Conservation (phyloP, 2,888 invertebrate genomes). For the Drosophila mettleri region DNA sequence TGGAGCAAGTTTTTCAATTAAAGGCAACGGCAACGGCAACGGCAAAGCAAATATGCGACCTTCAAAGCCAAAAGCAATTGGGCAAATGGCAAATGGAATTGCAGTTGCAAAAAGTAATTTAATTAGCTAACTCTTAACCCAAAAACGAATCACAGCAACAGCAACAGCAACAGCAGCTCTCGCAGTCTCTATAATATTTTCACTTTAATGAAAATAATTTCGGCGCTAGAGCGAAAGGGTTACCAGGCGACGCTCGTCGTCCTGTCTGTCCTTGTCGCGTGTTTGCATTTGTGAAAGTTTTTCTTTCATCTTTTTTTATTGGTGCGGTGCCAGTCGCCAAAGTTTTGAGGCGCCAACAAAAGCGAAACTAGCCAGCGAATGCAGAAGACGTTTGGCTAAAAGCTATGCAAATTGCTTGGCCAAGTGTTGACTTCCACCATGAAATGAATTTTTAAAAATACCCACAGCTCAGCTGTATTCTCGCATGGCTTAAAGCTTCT, state of each 20-base stretch:
- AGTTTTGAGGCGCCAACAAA: constrained; percentile 72
- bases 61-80: constrained; percentile 63
- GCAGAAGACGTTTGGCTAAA: constrained; percentile 48
- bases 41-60: constrained; percentile 62
- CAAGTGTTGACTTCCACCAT: constrained; percentile 61
- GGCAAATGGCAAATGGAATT: constrained; percentile 63
- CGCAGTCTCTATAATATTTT: constrained; percentile 43
- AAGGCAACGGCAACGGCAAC: constrained; percentile 41
- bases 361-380: constrained; percentile 42
- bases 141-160: constrained; percentile 42
- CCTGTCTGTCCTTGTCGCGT: constrained; percentile 38
- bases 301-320: constrained; percentile 7
- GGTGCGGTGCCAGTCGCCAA: constrained; percentile 72
- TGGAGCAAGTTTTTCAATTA: constrained; percentile 74
- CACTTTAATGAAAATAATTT: constrained; percentile 61
- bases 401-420: constrained; percentile 71
- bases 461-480: not conserved
- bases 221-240: constrained; percentile 45
- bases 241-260: constrained; percentile 18
- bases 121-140: constrained; percentile 66
- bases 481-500: too few species aligned
- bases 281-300: constrained; percentile 53
- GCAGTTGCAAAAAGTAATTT: constrained; percentile 74
- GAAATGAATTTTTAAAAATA: constrained; percentile 46
- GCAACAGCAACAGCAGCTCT: not conserved